Base-by-base conservation (phyloP, 2,113 vertebrate genomes). In the Petromus typicus region DNA sequence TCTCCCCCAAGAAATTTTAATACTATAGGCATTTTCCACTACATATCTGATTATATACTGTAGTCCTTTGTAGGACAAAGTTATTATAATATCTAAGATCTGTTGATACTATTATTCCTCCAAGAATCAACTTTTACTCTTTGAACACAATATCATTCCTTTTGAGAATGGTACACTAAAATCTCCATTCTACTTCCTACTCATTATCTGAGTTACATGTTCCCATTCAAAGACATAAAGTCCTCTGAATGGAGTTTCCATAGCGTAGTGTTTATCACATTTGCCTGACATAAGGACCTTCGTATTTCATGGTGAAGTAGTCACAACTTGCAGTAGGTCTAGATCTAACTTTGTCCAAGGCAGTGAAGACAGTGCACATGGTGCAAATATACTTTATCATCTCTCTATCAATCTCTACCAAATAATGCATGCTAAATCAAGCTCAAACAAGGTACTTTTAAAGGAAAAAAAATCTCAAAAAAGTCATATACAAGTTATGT, bases 381-480 rank as follows among this genome's bases (percentile, higher is more conserved):
- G n/a, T 90, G 37, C 51, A 91, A 91, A 80, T 51, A 66, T 5
- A 54, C 3, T 61, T 43, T 48, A 43, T 57, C 22, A 18, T 13
- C 79, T 64, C 54, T 87, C 30, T 90, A n/a, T 10, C 48, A 25
- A 1, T 10, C 8, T 7, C 7, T 23, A 17, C 12, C 30, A 27
- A 81, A 51, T 30, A 63, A 78, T 20, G 51, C 59, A 71, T 5
- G 37, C 61, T 90, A 17, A 48, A 17, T 61, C n/a, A 95, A 14
- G 32, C 9, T 95, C 51, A 95, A 34, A 76, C 18, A 82, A 61
- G 27, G 48, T 34, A 85, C 56, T 64, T 40, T 79, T 54, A 6
- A 86, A 64, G 14, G 56, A 64, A 45, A n/a, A 75, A 69, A 90
- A 94, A 86, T n/a, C 57, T 75, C 48, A 88, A 11, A 81, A 78